These are phyloP conservation scores for Tokudaia muenninki DNA, from an alignment of 2,797 vertebrate species.

Conservation along the genomic window DNA sequence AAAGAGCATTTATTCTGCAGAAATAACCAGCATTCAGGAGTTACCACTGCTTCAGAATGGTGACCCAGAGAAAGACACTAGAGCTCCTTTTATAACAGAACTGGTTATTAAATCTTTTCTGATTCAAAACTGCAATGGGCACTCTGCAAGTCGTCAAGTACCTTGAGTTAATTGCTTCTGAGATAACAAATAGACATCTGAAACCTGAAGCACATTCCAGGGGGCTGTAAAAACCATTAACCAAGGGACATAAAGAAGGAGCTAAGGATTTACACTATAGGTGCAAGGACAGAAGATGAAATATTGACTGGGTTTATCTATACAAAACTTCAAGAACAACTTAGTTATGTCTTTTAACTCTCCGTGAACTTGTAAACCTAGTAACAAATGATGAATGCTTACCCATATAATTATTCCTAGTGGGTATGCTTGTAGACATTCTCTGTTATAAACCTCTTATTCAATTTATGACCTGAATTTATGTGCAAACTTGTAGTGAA, in stretches of 20 bases:
- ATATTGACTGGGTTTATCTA: background rate
- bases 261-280: background rate
- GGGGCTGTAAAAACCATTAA: background rate
- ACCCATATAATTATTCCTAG: background rate
- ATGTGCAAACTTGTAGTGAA: background rate
- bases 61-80: background rate
- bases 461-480: background rate
- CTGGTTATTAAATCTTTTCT: background rate
- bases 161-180: background rate
- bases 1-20: background rate
- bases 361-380: background rate
- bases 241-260: background rate
- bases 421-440: background rate
- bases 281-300: background rate
- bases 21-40: background rate
- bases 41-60: background rate
- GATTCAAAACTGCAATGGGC: background rate
- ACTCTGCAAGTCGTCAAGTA: background rate
- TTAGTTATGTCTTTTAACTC: background rate
- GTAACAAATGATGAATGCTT: background rate
- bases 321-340: background rate
- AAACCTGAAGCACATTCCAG: background rate
- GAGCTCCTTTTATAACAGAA: background rate
- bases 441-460: background rate
- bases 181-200: background rate